Evolutionary conservation across 2,888 invertebrate species (phyloP), one percentile per base, ranked within the genome.

Genomic region (Tinea semifulvella): DNA sequence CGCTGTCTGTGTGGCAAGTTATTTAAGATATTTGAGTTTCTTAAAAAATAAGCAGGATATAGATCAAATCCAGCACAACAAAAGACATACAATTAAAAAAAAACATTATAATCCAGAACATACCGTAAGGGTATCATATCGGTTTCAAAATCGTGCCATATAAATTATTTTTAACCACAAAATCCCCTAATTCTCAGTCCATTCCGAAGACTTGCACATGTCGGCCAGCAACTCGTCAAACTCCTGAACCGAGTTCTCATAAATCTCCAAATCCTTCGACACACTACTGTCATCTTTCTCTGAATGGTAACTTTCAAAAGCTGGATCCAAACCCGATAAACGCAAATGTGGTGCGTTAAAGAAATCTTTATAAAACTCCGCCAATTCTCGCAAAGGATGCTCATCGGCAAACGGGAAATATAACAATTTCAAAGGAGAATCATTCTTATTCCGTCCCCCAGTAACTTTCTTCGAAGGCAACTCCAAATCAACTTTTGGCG

Each of bases 281-380:
- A 92, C 79, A 52, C 88, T 86, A 5, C 60, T 43, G 0, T 59
- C 58, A 16, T 68, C 68, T 1, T 60, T 54, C 42, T 58, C 61
- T 11, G 16, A 18, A 19, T 17, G 10, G 3, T 16, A 11, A 28
- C 10, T 3, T 40, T 58, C 60, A 1, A 52, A 48, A 46, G 20
- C 43, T 14, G 49, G 55, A 26, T 57, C 38, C 19, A 69, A 65
- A 2, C 71, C 71, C 0, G 64, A 63, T 5, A 77, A 50, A 42
- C 76, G 76, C 47, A 79, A 58, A 55, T 75, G 67, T 2, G 80
- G 80, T 2, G 93, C 92, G 52, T 86, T 86, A 63, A 92, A 90
- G 66, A 91, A 91, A 52, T 92, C 91, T 39, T 88, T 85, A 65
- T 90, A 92, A 68, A 93, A 92, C 54, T 88, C 85, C 1, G 91